Conservation (phyloP, 2,113 vertebrate species). For the Turdus rufiventris region DNA sequence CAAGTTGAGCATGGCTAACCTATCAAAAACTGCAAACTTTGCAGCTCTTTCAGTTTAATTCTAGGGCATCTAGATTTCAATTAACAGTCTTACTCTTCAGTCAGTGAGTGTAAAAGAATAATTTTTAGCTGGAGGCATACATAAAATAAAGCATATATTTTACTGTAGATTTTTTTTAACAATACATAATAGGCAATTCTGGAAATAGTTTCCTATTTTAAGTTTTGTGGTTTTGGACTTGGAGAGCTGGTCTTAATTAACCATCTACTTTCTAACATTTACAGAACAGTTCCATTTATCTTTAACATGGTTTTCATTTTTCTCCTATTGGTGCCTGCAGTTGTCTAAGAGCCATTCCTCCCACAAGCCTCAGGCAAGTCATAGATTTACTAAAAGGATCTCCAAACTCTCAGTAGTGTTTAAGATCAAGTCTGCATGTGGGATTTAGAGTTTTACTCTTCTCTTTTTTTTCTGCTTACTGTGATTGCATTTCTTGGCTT, state of each 20-base stretch:
- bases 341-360: slow-evolving; percentile 69
- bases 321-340: slow-evolving; percentile 70
- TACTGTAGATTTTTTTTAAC: slow-evolving; percentile 71
- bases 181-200: slow-evolving; percentile 79
- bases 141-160: slow-evolving; percentile 76
- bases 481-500: slow-evolving; percentile 64
- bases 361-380: slow-evolving; percentile 72
- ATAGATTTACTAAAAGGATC: slow-evolving; percentile 55
- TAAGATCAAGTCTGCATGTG: slow-evolving; percentile 45
- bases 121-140: slow-evolving; percentile 71
- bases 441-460: slow-evolving; percentile 23
- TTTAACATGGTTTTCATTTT: slow-evolving; percentile 81
- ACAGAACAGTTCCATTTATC: slow-evolving; percentile 77
- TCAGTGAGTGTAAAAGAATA: slow-evolving; percentile 57
- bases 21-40: slow-evolving; percentile 61
- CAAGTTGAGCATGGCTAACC: not conserved
- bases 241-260: slow-evolving; percentile 79
- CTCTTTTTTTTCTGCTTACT: not conserved
- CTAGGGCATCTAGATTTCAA: slow-evolving; percentile 53
- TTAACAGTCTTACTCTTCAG: slow-evolving; percentile 61
- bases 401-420: slow-evolving; percentile 49
- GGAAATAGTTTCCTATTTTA: slow-evolving; percentile 81
- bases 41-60: slow-evolving; percentile 70
- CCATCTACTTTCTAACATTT: slow-evolving; percentile 78
- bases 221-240: slow-evolving; percentile 77